Evolutionary conservation across 2,888 invertebrate species (phyloP).

Genomic region (Diarsia rubi): DNA sequence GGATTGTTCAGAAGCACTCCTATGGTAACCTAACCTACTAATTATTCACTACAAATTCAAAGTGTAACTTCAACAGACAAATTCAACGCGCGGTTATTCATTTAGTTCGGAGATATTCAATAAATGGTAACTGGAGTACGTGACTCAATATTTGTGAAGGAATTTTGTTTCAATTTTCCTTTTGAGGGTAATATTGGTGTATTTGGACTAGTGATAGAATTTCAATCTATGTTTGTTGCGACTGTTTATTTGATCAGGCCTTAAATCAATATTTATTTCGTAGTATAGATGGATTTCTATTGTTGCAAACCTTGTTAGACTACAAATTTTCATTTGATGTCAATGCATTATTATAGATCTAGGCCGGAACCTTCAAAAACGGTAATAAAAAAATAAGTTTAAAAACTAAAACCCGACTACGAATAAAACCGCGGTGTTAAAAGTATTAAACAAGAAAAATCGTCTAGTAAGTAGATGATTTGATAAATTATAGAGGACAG

Average conservation of each 20-base stretch:
- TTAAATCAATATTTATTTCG: not conserved
- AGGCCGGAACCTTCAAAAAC: too few relatives aligned
- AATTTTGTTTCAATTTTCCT: constrained; percentile 27
- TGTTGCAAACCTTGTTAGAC: not conserved
- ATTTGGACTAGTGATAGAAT: constrained; percentile 20
- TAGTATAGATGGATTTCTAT: not conserved
- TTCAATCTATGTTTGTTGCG: constrained; percentile 20
- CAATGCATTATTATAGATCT: too few relatives aligned
- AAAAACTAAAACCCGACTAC: too few relatives aligned
- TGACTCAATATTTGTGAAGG: constrained; percentile 31
- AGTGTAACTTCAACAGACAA: constrained; percentile 17
- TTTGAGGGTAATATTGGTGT: constrained; percentile 18
- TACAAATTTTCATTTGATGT: not conserved
- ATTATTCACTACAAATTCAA: constrained; percentile 28
- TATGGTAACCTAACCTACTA: constrained; percentile 4
- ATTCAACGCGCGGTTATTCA: constrained; percentile 31
- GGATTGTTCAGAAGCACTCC: constrained; percentile 32
- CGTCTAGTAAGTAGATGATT: too few relatives aligned
- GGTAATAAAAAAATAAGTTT: too few relatives aligned
- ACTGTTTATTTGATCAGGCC: not conserved
- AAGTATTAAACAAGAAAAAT: too few relatives aligned
- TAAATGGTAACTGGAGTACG: constrained; percentile 12
- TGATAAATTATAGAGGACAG: too few relatives aligned
- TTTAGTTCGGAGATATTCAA: constrained; percentile 34
- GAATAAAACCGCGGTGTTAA: too few relatives aligned